Conservation (phyloP, 2,797 vertebrate genomes). For the Protosalanx chinensis region DNA sequence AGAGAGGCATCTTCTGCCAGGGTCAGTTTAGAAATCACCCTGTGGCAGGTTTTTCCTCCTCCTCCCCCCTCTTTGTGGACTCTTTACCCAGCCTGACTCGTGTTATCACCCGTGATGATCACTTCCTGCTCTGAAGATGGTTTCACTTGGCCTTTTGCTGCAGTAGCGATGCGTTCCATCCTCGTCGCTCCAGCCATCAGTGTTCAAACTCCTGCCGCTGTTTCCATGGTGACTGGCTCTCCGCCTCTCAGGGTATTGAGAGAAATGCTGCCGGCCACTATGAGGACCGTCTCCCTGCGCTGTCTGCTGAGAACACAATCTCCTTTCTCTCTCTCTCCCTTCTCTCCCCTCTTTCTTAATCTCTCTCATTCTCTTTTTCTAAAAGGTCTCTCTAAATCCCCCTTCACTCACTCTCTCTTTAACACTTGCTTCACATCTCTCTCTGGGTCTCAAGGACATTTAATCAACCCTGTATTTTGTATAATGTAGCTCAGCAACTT, state of each 20-base stretch:
- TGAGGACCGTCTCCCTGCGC: conserved; percentile 8
- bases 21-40: no score
- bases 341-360: neutral
- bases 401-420: neutral
- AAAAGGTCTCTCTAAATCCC: neutral
- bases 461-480: conserved; percentile 3
- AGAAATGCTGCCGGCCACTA: neutral
- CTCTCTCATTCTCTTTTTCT: neutral
- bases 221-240: conserved; percentile 24
- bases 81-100: neutral
- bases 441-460: neutral
- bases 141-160: conserved; percentile 1
- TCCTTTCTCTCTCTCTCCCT: neutral
- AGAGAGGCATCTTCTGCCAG: no score
- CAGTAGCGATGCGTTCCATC: conserved; percentile 6
- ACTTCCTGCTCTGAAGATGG: conserved; percentile 2
- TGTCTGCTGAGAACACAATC: neutral
- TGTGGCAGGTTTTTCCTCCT: no score
- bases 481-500: neutral
- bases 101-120: neutral
- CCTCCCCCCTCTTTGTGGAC: no score
- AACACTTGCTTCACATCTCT: neutral
- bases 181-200: conserved; percentile 8
- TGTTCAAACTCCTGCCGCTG: conserved; percentile 17
- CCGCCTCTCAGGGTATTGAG: conserved; percentile 16